Percentiles rank a stretch among this genome's conserved stretches.
Conservation (phyloP, 2,797 vertebrate species). For the Mormyrus proboscirostris region DNA sequence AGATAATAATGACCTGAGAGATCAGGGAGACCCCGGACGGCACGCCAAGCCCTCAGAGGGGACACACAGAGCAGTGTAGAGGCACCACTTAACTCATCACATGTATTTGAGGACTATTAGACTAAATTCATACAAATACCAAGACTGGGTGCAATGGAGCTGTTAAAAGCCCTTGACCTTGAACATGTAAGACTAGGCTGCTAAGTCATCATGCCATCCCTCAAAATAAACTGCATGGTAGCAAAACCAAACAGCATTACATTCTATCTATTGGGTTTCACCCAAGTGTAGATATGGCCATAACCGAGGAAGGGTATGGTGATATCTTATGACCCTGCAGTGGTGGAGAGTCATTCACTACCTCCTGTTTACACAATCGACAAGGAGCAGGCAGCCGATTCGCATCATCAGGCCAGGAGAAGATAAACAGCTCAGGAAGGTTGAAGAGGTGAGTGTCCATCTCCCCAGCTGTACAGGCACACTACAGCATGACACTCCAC, state of each 20-base stretch:
- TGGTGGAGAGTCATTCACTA: background rate
- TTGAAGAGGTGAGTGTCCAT: background rate
- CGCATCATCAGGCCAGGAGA: background rate
- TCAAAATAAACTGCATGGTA: background rate
- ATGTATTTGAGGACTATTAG: background rate
- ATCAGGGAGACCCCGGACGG: background rate
- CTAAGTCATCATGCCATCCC: background rate
- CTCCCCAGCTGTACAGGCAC: background rate
- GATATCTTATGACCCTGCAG: background rate
- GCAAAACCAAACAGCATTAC: background rate
- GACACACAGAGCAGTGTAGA: background rate
- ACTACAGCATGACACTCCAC: too few species aligned
- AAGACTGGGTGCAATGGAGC: background rate
- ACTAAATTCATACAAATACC: background rate
- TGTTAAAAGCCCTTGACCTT: background rate
- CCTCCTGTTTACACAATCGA: background rate
- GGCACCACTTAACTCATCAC: background rate
- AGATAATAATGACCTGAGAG: background rate
- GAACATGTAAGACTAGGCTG: background rate
- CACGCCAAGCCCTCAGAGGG: background rate
- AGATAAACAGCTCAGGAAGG: background rate
- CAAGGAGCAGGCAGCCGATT: background rate
- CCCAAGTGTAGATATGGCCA: background rate
- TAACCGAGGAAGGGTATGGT: background rate
- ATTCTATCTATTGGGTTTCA: background rate